phyloP scores from a whole-genome alignment of 1,140 invertebrate species.

The Gyrodactylus bullatarudis region DNA sequence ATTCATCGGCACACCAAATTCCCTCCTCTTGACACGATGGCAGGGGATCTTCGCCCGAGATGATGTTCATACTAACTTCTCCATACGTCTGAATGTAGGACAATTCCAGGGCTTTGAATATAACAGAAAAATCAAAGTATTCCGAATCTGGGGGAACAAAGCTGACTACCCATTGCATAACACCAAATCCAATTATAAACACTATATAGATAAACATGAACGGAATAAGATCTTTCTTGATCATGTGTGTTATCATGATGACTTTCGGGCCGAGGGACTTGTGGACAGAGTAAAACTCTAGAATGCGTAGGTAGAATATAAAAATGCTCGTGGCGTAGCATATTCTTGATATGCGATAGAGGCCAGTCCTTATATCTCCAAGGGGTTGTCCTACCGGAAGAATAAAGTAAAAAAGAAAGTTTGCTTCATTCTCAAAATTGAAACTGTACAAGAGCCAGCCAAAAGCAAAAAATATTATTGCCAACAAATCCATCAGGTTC shows the following conservation, averaged over 20 bases:
- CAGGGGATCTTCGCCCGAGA: neutral
- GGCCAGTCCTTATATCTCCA: neutral
- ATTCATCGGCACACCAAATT: neutral
- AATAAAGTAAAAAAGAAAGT: neutral
- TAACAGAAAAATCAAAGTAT: neutral
- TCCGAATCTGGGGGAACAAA: neutral
- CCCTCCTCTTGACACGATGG: neutral
- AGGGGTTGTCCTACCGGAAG: neutral
- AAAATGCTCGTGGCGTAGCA: neutral
- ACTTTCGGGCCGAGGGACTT: constrained; percentile 9
- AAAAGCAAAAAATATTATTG: neutral
- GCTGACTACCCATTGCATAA: constrained; percentile 8
- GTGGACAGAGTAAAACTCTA: neutral
- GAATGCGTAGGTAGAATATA: neutral
- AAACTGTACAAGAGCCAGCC: neutral
- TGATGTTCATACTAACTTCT: neutral
- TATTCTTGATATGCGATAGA: neutral
- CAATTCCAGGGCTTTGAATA: neutral
- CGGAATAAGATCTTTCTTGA: constrained; percentile 19
- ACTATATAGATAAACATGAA: constrained; percentile 22
- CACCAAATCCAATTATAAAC: constrained; percentile 21
- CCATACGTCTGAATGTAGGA: neutral
- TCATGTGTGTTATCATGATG: constrained; percentile 9
- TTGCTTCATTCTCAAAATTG: neutral
- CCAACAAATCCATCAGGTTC: neutral